These are phyloP conservation scores for Phlogophora meticulosa DNA, from an alignment of 2,888 invertebrate species.

Conservation along the genomic window DNA sequence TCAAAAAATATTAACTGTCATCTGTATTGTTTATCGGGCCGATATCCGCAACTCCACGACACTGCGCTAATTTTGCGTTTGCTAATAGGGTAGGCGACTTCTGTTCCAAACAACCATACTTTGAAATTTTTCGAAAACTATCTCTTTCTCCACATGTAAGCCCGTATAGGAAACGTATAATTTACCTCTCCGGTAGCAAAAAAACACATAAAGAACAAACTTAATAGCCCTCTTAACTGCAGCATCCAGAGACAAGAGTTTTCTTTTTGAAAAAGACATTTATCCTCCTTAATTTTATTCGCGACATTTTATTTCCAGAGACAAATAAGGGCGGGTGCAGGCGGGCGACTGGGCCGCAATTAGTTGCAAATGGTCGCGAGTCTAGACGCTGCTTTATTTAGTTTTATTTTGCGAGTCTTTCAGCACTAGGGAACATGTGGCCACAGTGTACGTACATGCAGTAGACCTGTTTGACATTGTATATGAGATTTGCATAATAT, in stretches of 20 bases:
- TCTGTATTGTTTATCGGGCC: no score
- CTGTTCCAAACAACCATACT: no score
- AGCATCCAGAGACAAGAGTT: conserved; percentile 30
- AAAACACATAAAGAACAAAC: conserved; percentile 9
- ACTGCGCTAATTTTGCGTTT: no score
- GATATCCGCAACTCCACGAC: no score
- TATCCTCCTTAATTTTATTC: conserved; percentile 51
- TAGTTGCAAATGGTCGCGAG: conserved; percentile 63
- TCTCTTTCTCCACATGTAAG: neutral
- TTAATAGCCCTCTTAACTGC: conserved; percentile 1
- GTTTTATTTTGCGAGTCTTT: conserved; percentile 49
- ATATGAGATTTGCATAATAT: no score
- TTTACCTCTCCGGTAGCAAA: conserved; percentile 1
- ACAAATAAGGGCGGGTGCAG: conserved; percentile 38
- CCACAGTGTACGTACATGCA: neutral
- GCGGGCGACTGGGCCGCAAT: conserved; percentile 54
- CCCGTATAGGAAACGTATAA: neutral
- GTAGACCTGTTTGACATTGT: no score
- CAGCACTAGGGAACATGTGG: conserved; percentile 15
- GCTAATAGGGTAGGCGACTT: no score
- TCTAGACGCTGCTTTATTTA: conserved; percentile 57
- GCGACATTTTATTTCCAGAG: conserved; percentile 38
- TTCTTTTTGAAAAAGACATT: conserved; percentile 50
- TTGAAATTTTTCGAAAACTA: no score
- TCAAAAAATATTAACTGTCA: neutral